These are phyloP conservation scores for Drosophila kanekoi DNA, from an alignment of 2,888 invertebrate species.

Conservation along the genomic window DNA sequence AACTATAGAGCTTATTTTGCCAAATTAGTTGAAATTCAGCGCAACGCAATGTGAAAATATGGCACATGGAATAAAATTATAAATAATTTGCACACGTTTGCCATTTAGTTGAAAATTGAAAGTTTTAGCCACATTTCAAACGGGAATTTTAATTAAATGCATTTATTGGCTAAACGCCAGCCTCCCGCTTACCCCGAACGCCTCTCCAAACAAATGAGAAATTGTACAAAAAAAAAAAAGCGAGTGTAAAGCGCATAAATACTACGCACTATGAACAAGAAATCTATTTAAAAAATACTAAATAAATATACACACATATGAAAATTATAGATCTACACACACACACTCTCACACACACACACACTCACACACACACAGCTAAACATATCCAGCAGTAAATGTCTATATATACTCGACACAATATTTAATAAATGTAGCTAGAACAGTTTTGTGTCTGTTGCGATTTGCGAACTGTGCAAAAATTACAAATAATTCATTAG, in stretches of 20 bases:
- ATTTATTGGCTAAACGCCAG: slow-evolving; percentile 31
- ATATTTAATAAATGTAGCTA: slow-evolving; percentile 40
- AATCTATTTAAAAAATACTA: slow-evolving; percentile 26
- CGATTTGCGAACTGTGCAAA: slow-evolving; percentile 25
- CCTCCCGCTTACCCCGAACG: not conserved
- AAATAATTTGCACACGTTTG: slow-evolving; percentile 55
- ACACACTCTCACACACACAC: slow-evolving; percentile 4
- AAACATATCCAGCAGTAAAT: slow-evolving; percentile 57
- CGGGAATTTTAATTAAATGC: slow-evolving; percentile 35
- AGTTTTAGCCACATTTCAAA: slow-evolving; percentile 31
- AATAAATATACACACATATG: slow-evolving; percentile 6
- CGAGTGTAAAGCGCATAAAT: slow-evolving; percentile 31
- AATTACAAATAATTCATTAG: slow-evolving; percentile 21
- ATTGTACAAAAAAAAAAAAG: slow-evolving; percentile 41
- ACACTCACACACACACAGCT: slow-evolving; percentile 18
- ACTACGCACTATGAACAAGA: slow-evolving; percentile 22
- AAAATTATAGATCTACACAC: slow-evolving; percentile 14
- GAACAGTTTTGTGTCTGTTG: slow-evolving; percentile 42
- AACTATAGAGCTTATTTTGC: slow-evolving; percentile 68
- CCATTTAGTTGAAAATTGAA: slow-evolving; percentile 60
- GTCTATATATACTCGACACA: slow-evolving; percentile 44
- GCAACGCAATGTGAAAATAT: slow-evolving; percentile 15
- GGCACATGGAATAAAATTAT: slow-evolving; percentile 24
- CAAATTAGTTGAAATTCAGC: slow-evolving; percentile 57
- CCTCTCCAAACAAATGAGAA: slow-evolving; percentile 32